These are phyloP conservation scores for Lepidotrigona ventralis DNA, from an alignment of 1,140 invertebrate species.

Conservation along the genomic window DNA sequence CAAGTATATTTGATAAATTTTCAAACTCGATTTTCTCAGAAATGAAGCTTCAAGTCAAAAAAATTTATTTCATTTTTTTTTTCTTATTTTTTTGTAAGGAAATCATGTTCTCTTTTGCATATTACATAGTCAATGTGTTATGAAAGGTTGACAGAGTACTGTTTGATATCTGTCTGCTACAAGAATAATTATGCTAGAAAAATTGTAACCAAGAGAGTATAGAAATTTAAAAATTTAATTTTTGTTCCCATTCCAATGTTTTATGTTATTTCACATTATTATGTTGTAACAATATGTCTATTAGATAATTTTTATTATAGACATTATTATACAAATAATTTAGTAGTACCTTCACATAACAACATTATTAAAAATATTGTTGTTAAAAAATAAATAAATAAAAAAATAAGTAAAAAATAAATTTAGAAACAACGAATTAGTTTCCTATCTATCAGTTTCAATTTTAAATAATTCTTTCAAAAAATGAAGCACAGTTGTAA, in stretches of 20 bases:
- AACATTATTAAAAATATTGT: background rate
- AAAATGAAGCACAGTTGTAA: background rate
- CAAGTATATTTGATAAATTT: no score
- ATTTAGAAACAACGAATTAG: background rate
- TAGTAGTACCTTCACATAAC: no score
- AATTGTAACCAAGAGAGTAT: background rate
- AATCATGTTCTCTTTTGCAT: no score
- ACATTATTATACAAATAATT: no score
- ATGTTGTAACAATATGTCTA: background rate
- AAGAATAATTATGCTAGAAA: background rate
- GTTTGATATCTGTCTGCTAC: background rate
- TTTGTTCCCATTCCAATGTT: background rate
- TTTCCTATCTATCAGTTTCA: background rate
- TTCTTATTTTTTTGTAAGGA: no score
- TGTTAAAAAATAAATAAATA: background rate
- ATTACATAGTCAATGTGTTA: background rate
- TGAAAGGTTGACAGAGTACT: background rate
- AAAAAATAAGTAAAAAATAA: background rate
- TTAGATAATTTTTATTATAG: background rate
- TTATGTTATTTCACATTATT: background rate
- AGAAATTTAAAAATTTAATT: background rate
- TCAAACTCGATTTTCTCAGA: no score
- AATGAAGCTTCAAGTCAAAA: no score
- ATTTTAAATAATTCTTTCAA: background rate
- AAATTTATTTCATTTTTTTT: no score